Base-by-base conservation (phyloP, 2,888 invertebrate species). In the Scaptodrosophila latifasciaeformis region DNA sequence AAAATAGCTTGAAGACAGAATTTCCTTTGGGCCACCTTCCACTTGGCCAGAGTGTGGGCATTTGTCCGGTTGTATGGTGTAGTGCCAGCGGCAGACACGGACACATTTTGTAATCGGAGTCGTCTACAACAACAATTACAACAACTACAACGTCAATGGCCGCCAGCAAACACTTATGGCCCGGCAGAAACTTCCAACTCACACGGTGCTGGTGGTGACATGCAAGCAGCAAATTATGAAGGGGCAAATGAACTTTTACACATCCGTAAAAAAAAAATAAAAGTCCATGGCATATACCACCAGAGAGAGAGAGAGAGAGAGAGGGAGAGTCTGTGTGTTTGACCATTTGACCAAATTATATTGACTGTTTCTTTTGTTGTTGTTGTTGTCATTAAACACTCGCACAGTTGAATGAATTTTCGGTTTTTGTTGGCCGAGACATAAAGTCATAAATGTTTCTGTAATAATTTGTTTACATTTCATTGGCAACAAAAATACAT, bases 171-270 rank as follows among this genome's bases (percentile, higher is more conserved):
- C 15, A 51, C 49, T 49, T 53, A n/a, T 46, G 50, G 42, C 35
- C 18, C 9, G n/a, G n/a, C n/a, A n/a, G n/a, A n/a, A n/a, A n/a
- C 17, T 13, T 24, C 24, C 24, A 24, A 24, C 24, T 27, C 39
- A 49, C 42, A 40, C 48, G 29, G 53, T 34, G 40, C 43, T 45
- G 46, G 52, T 27, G 45, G 19, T 59, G 62, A 68, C 81, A 78
- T 68, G 76, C 76, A 69, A 81, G 66, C 71, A 67, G 66, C 66
- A 74, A 74, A 78, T 74, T 74, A 76, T 76, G 76, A n/a, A n/a
- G n/a, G 56, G 79, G 79, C 79, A 81, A 79, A 81, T 79, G 76
- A 79, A 81, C 79, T 79, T 70, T 76, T 71, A 67, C 70, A 74
- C 72, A 21, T 12, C 27, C 31, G 49, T 35, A 30, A 47, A 47